Evolutionary conservation across 35 echinoderm and acorn worm species (phyloP).

Genomic region (Apostichopus californicus): DNA sequence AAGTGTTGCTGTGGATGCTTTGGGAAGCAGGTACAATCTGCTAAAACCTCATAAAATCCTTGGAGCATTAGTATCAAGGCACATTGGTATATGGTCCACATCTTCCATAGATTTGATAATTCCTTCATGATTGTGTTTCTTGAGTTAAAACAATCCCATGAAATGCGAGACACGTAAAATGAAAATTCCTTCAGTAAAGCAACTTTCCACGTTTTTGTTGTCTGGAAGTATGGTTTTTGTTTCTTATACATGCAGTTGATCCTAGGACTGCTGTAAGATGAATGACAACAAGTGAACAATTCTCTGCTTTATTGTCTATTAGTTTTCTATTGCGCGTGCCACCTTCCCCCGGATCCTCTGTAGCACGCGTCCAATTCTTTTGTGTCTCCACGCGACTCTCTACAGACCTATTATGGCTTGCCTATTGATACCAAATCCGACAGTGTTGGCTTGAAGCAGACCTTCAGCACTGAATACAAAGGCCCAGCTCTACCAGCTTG

Average conservation of each 20-base stretch:
- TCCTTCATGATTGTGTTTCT: conserved; percentile 10
- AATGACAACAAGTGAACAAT: conserved; percentile 17
- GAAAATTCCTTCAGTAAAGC: background rate
- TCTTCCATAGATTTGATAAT: background rate
- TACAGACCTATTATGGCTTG: conserved; percentile 12
- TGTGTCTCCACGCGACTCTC: conserved; percentile 42
- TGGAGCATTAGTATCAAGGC: conserved; percentile 11
- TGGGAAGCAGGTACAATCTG: conserved; percentile 70
- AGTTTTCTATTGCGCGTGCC: conserved; percentile 47
- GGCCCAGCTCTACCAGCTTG: conserved; percentile 26
- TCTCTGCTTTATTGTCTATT: conserved; percentile 23
- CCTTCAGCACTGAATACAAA: conserved; percentile 49
- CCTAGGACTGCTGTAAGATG: background rate
- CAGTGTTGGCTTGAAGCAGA: conserved; percentile 19
- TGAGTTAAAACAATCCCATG: background rate
- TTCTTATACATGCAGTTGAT: background rate
- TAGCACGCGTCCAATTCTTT: conserved; percentile 15
- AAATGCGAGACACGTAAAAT: background rate
- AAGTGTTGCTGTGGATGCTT: conserved; percentile 81
- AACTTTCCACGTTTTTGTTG: too few relatives aligned
- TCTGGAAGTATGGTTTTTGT: too few relatives aligned
- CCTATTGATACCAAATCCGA: conserved; percentile 10
- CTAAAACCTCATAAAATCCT: conserved; percentile 55
- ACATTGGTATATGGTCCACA: conserved; percentile 1
- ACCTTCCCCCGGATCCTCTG: conserved; percentile 15